Evolutionary conservation across 2,888 invertebrate species (phyloP).

Genomic region (Troglohyphantes excavatus): DNA sequence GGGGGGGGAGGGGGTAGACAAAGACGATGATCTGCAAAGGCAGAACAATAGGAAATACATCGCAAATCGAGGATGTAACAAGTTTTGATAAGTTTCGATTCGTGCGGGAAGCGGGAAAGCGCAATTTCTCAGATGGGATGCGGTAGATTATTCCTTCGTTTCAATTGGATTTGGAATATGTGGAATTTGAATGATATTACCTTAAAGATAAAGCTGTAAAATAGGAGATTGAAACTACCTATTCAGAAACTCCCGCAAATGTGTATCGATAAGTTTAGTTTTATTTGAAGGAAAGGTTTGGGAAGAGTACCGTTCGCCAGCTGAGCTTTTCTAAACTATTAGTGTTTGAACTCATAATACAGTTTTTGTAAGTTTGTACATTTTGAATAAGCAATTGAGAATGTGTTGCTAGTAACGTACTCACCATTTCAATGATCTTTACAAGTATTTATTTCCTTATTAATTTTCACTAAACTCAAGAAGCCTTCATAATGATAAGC

Average conservation of each 20-base stretch:
- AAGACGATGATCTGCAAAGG: conserved; percentile 16
- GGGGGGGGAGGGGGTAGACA: background rate
- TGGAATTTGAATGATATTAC: background rate
- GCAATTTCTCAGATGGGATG: conserved; percentile 1
- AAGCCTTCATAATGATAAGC: too few relatives aligned
- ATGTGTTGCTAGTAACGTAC: background rate
- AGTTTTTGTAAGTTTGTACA: background rate
- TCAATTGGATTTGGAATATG: background rate
- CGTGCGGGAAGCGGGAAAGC: background rate
- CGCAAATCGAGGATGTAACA: conserved; percentile 44
- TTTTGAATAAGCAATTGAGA: background rate
- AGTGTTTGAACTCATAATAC: background rate
- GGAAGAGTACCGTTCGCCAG: background rate
- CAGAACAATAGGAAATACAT: conserved; percentile 31
- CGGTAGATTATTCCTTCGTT: background rate
- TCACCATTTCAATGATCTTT: too few relatives aligned
- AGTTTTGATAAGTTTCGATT: conserved; percentile 48
- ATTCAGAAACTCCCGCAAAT: background rate
- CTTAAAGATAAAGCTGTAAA: conserved; percentile 1
- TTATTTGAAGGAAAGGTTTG: background rate
- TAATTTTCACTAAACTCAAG: too few relatives aligned
- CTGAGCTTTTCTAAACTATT: background rate
- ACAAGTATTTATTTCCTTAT: too few relatives aligned
- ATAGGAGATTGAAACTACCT: conserved; percentile 4
- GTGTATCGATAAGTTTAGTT: background rate